Evolutionary conservation across 2,888 invertebrate genomes (phyloP), one percentile per base, ranked within the genome.

Genomic region (Oscheius onirici): DNA sequence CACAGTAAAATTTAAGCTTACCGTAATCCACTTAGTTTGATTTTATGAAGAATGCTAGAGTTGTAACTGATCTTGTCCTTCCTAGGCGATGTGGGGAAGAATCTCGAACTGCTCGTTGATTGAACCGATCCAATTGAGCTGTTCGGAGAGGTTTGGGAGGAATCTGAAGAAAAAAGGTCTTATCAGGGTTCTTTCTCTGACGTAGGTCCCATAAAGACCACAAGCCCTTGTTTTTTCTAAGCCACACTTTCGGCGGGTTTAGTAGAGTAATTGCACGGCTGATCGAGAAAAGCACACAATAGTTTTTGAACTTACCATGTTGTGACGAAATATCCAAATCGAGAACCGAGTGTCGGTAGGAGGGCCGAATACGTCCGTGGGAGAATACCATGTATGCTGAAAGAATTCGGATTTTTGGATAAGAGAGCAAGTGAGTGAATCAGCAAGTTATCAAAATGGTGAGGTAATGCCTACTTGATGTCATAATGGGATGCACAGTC

Each of bases 1-100:
- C n/a, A n/a, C n/a, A n/a, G n/a, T n/a, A n/a, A n/a, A n/a, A n/a
- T n/a, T n/a, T n/a, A n/a, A n/a, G n/a, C n/a, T 13, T 66, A 68
- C 68, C 68, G 68, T 68, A 68, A 58, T 57, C 68, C 68, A 34
- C 49, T 58, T 10, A 28, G 44, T 34, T 58, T 68, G 43, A 68
- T 44, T 20, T 68, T 68, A 8, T 68, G 68, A 15, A 68, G 46
- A 26, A 68, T 44, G 13, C 24, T 43, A 6, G 68, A 44, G 26
- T 68, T 68, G 34, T 68, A 68, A 40, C 57, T 43, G 68, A 57
- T 46, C 26, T 68, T 68, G 20, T 68, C 68, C 13, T 26, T 57
- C 20, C 49, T n/a, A 13, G 55, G 57, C 5, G 68, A 68, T 26
- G 55, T 24, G n/a, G 51, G 22, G 20, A 55, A 68, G 26, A 34